Evolutionary conservation across 53 echinoderm and acorn worm genomes (phyloP), one percentile per base, ranked within the genome.

Genomic region (Paracentrotus lividus): DNA sequence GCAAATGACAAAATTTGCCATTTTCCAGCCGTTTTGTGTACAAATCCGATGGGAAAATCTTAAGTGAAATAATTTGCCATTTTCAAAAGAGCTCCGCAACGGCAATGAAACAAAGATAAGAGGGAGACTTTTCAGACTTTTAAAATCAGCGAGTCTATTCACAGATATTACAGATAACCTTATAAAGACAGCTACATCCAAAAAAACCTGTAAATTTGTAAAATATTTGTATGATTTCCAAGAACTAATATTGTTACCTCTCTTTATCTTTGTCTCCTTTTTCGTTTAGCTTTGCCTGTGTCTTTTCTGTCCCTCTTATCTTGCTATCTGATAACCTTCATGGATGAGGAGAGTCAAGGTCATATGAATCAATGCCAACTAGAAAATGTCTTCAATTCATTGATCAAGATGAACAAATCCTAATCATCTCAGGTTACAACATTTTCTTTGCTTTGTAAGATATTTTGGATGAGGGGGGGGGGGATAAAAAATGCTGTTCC

Each of bases 351-450:
- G 15, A 33, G 38, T 16, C 72, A 72, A 36, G 38, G 14, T 33
- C 33, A 36, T 36, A 15, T 72, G 38, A 27, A n/a, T 72, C 72
- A 12, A 60, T 26, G 3, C 4, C 60, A 0, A 10, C 72, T 15
- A 34, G 38, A 16, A 8, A 3, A 72, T 33, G 72, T 10, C 34
- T 72, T 33, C 72, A 72, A 0, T 72, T 72, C 72, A 72, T 33
- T 72, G 72, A 72, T 33, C 72, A 72, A 38, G 72, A 72, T n/a
- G 72, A 72, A 20, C 72, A 72, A n/a, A 15, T 36, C 38, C 12
- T 6, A 26, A 16, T 38, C 33, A 72, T 5, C 72, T 72, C 72
- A 33, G 72, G 72, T 72, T 18, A 51, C 51, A 51, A 8, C 12
- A 12, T 51, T 6, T 51, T 51, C 51, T 57, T 14, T 55, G 13